Conservation (phyloP, 2,113 vertebrate genomes). For the Phaethornis superciliosus region DNA sequence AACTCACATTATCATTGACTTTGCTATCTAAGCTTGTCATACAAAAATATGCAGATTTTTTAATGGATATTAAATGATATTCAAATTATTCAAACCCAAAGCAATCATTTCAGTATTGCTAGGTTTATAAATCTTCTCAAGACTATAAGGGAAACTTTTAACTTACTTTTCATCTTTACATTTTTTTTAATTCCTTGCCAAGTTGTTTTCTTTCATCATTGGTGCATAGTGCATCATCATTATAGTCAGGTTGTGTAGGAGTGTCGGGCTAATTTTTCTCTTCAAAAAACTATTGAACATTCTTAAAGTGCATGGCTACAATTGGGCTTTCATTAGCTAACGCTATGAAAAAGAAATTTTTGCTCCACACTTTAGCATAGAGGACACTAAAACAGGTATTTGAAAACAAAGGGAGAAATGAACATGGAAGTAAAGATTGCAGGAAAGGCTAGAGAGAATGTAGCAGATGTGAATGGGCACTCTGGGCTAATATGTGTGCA, state of each 20-base stretch:
- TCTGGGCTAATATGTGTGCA: rapidly evolving
- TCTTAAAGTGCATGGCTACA: not conserved
- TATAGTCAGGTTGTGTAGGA: not conserved
- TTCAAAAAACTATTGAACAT: not conserved
- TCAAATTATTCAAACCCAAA: constrained; percentile 27
- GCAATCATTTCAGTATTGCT: constrained; percentile 28
- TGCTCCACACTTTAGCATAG: not conserved
- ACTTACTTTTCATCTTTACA: not conserved
- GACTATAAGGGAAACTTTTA: constrained; percentile 10
- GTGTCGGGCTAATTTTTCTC: not conserved
- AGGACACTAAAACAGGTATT: not conserved
- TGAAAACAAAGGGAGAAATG: not conserved
- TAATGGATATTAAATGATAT: constrained; percentile 36
- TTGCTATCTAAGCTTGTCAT: constrained; percentile 9
- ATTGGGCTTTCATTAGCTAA: not conserved
- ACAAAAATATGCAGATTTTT: constrained; percentile 36
- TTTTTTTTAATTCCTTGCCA: constrained; percentile 40
- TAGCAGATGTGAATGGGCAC: not conserved
- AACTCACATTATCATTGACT: constrained; percentile 27
- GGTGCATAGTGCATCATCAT: not conserved
- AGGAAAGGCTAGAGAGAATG: not conserved
- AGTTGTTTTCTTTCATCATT: constrained; percentile 3
- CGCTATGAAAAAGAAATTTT: not conserved
- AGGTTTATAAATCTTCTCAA: not conserved
- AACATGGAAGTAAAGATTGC: not conserved